These are phyloP conservation scores for Trachythela sp. DNA, from an alignment of 64 coral and sea anemone species.

Conservation along the genomic window DNA sequence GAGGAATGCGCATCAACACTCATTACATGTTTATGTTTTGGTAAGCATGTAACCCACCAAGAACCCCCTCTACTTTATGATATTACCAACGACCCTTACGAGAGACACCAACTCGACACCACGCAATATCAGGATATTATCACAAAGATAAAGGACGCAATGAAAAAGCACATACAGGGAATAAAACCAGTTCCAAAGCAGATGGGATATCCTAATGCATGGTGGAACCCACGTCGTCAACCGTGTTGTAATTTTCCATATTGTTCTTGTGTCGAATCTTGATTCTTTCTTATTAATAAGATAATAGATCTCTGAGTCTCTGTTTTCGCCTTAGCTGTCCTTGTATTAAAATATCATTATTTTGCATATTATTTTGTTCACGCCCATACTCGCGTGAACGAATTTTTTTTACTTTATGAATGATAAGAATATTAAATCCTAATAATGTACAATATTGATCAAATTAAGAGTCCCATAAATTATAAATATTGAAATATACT, in stretches of 20 bases:
- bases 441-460: no score
- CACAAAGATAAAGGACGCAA: not conserved
- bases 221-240: not conserved
- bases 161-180: not conserved
- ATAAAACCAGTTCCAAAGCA: not conserved
- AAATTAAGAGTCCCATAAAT: no score
- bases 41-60: not conserved
- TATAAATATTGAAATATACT: no score
- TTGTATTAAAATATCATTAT: no score
- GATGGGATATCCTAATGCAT: not conserved
- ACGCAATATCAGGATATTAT: not conserved
- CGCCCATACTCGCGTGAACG: no score
- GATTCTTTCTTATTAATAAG: no score
- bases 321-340: no score
- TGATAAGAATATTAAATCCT: no score
- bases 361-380: no score
- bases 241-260: not conserved
- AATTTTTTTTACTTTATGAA: no score
- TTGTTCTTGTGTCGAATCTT: not conserved
- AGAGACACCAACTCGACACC: not conserved
- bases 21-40: not conserved
- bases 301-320: no score
- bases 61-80: not conserved
- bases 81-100: constrained; percentile 1
- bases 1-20: not conserved